phyloP scores from a whole-genome alignment of 2,888 invertebrate species.

The Tipula unca region DNA sequence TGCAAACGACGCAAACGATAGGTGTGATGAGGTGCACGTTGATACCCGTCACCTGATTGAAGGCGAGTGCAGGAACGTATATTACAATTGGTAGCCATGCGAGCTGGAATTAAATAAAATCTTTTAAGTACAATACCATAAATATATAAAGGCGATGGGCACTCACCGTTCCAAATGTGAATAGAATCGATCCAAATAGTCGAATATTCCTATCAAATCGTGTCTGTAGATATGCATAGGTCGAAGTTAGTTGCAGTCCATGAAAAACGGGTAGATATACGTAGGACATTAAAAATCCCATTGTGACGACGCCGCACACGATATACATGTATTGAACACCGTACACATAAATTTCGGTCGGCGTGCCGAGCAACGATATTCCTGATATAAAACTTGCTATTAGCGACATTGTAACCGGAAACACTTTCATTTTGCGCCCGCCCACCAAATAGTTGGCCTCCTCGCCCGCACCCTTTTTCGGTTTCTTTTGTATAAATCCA shows the following conservation, averaged over 20 bases:
- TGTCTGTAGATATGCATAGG: conserved; percentile 64
- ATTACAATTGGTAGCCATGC: conserved; percentile 64
- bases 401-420: conserved; percentile 63
- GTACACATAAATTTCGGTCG: conserved; percentile 69
- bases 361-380: conserved; percentile 50
- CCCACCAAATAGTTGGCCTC: conserved; percentile 58
- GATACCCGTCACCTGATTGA: conserved; percentile 70
- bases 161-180: conserved; percentile 56
- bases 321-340: conserved; percentile 65
- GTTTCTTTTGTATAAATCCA: conserved; percentile 57
- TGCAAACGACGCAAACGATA: conserved; percentile 65
- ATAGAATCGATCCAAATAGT: conserved; percentile 56
- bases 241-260: conserved; percentile 60
- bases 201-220: conserved; percentile 57
- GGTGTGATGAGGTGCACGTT: conserved; percentile 66
- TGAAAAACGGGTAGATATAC: conserved; percentile 64
- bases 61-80: conserved; percentile 63
- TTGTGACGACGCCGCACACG: conserved; percentile 34
- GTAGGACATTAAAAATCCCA: conserved; percentile 49
- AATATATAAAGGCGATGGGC: not conserved
- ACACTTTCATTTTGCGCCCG: conserved; percentile 54
- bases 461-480: conserved; percentile 35
- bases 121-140: too few species aligned
- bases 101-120: conserved; percentile 41
- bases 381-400: conserved; percentile 43